These are phyloP conservation scores for Drosophila mercatorum DNA, from an alignment of 2,888 invertebrate genomes.

Conservation along the genomic window DNA sequence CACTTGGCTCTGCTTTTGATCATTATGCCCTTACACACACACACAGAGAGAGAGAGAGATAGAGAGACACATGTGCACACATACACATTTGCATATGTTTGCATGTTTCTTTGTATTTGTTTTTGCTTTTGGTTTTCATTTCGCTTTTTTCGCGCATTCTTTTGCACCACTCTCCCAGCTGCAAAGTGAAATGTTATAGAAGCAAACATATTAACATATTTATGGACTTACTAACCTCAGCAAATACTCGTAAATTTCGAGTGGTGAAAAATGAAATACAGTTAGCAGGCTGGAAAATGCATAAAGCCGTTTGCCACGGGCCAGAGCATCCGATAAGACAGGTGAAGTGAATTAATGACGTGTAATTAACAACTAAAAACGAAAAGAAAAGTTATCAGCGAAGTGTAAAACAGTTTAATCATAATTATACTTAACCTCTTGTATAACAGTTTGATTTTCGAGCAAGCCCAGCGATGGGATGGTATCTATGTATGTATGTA, in stretches of 20 bases:
- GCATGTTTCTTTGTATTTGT: constrained; percentile 1
- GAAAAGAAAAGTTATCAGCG: not conserved
- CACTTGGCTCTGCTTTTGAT: constrained; percentile 33
- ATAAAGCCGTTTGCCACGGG: constrained; percentile 2
- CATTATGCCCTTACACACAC: constrained; percentile 47
- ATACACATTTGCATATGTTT: not conserved
- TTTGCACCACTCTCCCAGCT: constrained; percentile 19
- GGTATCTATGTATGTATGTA: not conserved
- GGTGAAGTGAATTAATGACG: constrained; percentile 5
- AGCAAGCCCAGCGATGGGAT: not conserved
- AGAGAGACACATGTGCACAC: not conserved
- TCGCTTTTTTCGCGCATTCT: constrained; percentile 22
- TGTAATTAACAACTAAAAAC: constrained; percentile 1
- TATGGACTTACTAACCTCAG: constrained; percentile 9
- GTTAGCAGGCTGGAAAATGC: constrained; percentile 5
- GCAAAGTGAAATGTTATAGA: constrained; percentile 12
- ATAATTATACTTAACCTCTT: not conserved
- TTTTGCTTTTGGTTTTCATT: not conserved
- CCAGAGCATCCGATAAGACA: constrained; percentile 3
- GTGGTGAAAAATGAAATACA: constrained; percentile 10
- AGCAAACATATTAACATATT: constrained; percentile 16
- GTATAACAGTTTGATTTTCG: not conserved
- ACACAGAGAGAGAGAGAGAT: not conserved
- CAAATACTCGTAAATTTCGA: constrained; percentile 6
- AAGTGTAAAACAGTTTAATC: not conserved